phyloP scores from a whole-genome alignment of 92 coral and sea anemone species.

The Palythoa caribaeorum region DNA sequence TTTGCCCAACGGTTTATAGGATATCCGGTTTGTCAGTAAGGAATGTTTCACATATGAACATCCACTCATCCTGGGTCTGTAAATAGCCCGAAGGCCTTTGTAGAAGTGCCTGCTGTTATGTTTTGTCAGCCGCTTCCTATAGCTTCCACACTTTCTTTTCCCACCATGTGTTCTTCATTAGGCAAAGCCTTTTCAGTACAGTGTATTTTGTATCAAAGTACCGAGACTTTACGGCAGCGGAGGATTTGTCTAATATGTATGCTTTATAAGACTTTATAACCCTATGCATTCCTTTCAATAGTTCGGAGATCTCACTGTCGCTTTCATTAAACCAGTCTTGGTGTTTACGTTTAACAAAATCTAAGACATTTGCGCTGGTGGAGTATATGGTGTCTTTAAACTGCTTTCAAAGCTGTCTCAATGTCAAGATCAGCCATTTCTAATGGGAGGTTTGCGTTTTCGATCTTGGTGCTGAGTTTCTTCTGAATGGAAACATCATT shows the following conservation, averaged over 20 bases:
- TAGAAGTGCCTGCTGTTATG: slow-evolving; percentile 9
- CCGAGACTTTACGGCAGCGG: neutral
- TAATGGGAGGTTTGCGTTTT: slow-evolving; percentile 9
- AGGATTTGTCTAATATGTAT: neutral
- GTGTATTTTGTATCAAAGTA: neutral
- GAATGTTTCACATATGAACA: neutral
- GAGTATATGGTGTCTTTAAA: slow-evolving; percentile 2
- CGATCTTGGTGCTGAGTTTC: neutral
- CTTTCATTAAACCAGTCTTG: slow-evolving; percentile 17
- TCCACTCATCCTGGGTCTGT: slow-evolving; percentile 5
- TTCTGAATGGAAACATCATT: neutral
- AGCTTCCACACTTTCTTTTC: slow-evolving; percentile 10
- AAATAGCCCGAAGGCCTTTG: neutral
- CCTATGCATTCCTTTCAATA: neutral
- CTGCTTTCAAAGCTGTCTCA: slow-evolving; percentile 10
- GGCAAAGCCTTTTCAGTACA: slow-evolving; percentile 2
- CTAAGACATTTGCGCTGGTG: slow-evolving; percentile 24
- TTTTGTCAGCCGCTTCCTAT: slow-evolving; percentile 29
- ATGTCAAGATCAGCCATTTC: neutral
- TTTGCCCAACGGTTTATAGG: neutral
- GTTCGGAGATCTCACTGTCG: neutral
- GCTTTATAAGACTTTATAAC: neutral
- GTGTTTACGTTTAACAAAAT: slow-evolving; percentile 4
- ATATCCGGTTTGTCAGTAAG: neutral
- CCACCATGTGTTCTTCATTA: neutral